Base-by-base conservation (phyloP, 2,888 invertebrate genomes). In the Barypeithes pellucidus region DNA sequence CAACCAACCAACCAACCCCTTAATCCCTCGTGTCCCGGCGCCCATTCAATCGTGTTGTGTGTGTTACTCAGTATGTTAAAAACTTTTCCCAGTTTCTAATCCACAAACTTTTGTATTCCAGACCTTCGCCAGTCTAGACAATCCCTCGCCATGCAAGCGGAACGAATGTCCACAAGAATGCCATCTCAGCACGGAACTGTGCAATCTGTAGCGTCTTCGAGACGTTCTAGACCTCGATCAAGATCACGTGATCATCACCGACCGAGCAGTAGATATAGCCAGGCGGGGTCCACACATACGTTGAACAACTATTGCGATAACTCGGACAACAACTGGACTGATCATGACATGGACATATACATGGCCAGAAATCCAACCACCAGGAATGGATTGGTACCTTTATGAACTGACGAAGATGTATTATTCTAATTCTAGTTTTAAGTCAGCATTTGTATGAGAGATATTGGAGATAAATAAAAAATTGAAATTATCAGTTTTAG, bases 271-370 rank as follows among this genome's bases (percentile, higher is more conserved):
- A 90, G 95, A 80, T 90, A 90, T 84, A 92, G 92, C 81, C 89
- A 93, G 76, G 93, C 94, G 75, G 95, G 95, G 78, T 95, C 95
- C 29, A 92, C 91, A 57, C 91, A 95, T 80, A 95, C 94, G 54
- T 88, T 95, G 82, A 95, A 92, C 83, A 92, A 94, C 85, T 95
- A 95, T 86, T 94, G 95, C 85, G 95, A 95, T 84, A 95, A 95
- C 84, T 94, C 95, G 85, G 95, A 95, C 85, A 95, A 95, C 84
- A 95, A 95, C 85, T 97, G 96, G 96, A 96, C 96, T 80, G 96
- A 96, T 87, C 96, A 96, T 86, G 96, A 96, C 84, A 95, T 96
- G 94, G 96, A 96, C 81, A 96, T 96, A 82, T 96, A 97, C 87
- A 95, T 96, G 93, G 94, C 96, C 73, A 91, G 96, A 82, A 96